Conservation (phyloP, 2,113 vertebrate species). For the Romanogobio albipinnatus region DNA sequence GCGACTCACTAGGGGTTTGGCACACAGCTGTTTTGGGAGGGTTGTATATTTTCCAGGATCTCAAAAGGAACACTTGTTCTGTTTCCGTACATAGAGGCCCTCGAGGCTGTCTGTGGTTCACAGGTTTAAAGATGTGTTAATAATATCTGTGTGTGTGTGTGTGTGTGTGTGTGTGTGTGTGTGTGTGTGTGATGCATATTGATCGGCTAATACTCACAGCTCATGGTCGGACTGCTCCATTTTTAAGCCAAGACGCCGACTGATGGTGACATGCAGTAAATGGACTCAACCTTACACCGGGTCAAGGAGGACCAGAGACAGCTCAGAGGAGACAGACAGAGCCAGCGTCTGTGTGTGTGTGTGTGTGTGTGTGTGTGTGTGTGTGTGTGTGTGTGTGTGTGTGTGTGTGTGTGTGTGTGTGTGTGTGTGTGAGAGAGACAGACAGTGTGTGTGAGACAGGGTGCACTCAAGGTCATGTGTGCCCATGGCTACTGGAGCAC, state of each 20-base stretch:
- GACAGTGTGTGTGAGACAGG: not conserved
- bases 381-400: constrained; percentile 27
- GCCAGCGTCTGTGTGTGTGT: constrained; percentile 30
- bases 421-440: not conserved
- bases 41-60: constrained; percentile 7
- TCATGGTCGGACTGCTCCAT: constrained; percentile 18
- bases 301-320: constrained; percentile 13
- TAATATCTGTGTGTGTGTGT: constrained; percentile 19
- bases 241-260: constrained; percentile 1
- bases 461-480: constrained; percentile 42
- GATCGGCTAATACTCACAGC: constrained; percentile 48
- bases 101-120: constrained; percentile 19
- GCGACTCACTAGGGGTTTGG: not conserved
- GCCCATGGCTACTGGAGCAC: constrained; percentile 50
- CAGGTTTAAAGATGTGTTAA: constrained; percentile 30
- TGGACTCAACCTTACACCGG: constrained; percentile 9
- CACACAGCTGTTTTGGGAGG: not conserved
- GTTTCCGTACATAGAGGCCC: constrained; percentile 30
- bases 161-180: constrained; percentile 20
- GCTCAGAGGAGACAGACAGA: not conserved
- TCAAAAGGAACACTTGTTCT: constrained; percentile 24
- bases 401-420: constrained; percentile 34
- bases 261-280: constrained; percentile 29
- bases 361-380: constrained; percentile 25
- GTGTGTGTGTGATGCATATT: constrained; percentile 35